Percentiles rank a stretch among this genome's conserved stretches.
Evolutionary conservation across 2,113 vertebrate genomes (phyloP).

Genomic region (Pelusios castaneus): DNA sequence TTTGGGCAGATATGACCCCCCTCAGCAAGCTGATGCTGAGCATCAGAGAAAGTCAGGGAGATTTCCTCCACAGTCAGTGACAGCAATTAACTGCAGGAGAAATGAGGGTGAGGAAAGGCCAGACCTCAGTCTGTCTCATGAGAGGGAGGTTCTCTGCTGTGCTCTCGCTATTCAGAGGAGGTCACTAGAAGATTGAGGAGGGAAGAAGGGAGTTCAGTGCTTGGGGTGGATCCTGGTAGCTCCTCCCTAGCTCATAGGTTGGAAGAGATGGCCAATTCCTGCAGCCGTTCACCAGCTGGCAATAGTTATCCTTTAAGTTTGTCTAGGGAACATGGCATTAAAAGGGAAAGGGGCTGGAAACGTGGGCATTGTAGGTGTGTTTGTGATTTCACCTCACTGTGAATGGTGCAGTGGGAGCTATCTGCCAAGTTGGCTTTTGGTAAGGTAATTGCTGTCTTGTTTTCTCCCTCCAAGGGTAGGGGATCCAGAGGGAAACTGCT

Average conservation of each 20-base stretch:
- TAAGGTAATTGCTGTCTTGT: neutral
- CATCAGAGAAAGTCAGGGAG: neutral
- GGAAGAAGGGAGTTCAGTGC: no score
- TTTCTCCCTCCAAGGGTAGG: neutral
- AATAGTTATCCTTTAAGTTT: neutral
- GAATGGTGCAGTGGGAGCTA: neutral
- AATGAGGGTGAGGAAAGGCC: neutral
- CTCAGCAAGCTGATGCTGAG: neutral
- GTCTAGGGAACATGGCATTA: neutral
- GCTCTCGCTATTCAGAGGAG: neutral
- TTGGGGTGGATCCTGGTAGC: neutral
- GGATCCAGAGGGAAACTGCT: neutral
- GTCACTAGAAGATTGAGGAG: neutral
- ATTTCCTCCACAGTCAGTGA: neutral
- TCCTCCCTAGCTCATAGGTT: neutral
- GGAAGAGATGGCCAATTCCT: neutral
- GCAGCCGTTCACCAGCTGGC: neutral
- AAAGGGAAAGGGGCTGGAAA: neutral
- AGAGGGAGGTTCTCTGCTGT: neutral
- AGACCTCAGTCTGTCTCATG: neutral
- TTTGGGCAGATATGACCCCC: neutral
- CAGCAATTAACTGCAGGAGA: neutral
- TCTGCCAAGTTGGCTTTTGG: neutral
- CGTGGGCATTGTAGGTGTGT: neutral
- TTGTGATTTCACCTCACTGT: neutral